Evolutionary conservation across 2,888 invertebrate species (phyloP).

Genomic region (Torymus tubicola): DNA sequence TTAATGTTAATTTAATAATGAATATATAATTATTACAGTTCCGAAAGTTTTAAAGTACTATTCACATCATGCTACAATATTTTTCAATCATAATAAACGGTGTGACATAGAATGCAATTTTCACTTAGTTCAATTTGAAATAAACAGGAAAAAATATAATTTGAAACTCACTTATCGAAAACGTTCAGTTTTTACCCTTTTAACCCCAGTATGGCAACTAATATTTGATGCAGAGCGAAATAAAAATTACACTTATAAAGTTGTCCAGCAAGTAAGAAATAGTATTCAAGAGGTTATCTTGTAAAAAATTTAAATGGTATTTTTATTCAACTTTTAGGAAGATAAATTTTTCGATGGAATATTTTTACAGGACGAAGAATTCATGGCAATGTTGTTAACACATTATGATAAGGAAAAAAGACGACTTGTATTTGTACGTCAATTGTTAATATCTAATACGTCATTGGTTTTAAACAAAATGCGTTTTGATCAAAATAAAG

Average conservation of each 20-base stretch:
- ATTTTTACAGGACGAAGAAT: constrained; percentile 12
- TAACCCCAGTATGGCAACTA: constrained; percentile 14
- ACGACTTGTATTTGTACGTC: constrained; percentile 22
- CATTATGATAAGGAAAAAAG: constrained; percentile 19
- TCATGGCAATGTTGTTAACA: not conserved
- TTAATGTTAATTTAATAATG: not conserved
- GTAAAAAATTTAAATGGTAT: not conserved
- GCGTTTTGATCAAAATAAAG: too few relatives aligned
- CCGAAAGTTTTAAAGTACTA: constrained; percentile 8
- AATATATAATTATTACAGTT: not conserved
- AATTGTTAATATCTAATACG: not conserved
- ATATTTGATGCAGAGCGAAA: not conserved
- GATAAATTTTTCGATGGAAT: constrained; percentile 24
- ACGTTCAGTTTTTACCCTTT: constrained; percentile 6
- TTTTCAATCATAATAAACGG: not conserved
- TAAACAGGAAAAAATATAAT: constrained; percentile 2
- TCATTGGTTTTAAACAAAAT: too few relatives aligned
- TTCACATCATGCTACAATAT: not conserved
- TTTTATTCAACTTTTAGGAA: not conserved
- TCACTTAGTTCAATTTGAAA: constrained; percentile 20
- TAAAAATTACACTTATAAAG: constrained; percentile 27
- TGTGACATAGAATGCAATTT: not conserved
- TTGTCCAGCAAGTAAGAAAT: constrained; percentile 13
- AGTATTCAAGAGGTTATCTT: too few relatives aligned
- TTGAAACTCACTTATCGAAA: constrained; percentile 18